Evolutionary conservation across 2,888 invertebrate species (phyloP), one percentile per base, ranked within the genome.

Genomic region (Halocaridina rubra): DNA sequence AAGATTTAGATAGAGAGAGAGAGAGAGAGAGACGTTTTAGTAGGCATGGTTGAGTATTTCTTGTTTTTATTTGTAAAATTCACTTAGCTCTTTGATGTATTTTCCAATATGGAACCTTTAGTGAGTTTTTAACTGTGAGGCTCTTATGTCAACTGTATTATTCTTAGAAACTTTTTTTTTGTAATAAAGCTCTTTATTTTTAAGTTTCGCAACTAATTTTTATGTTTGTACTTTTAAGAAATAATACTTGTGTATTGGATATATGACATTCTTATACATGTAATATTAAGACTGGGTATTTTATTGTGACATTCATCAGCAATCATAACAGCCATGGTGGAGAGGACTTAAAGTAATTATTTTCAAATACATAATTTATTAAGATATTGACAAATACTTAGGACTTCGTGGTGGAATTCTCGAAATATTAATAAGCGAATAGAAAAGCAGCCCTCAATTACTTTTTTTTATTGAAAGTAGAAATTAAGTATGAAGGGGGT

Each of bases 211-310:
- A 27, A 30, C 69, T 69, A 69, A 69, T 69, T 16, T 29, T 69
- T 16, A 16, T 53, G 19, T 53, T 19, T 53, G 53, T 53, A 53
- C 30, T 69, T 69, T 69, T 27, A 69, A 29, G 30, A 69, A 27
- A 69, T 29, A 32, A 69, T 69, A 30, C n/a, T n/a, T n/a, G n/a
- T n/a, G n/a, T 69, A 69, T 69, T 30, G 30, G 69, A 69, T 69
- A 22, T 59, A n/a, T 69, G 69, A 69, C 69, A 69, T 69, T 27
- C 69, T 69, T 32, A 29, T 69, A n/a, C n/a, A 69, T 69, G 32
- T 69, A 30, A 32, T 69, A 29, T 69, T n/a, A 69, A 69, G 19
- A 32, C 29, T 30, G 69, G 69, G 69, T 69, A 30, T 29, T n/a
- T 22, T 69, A 69, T 16, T 53, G 53, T 53, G 53, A 53, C 53